These are phyloP conservation scores for Acanthurus tractus DNA, from an alignment of 2,797 vertebrate species.

Conservation along the genomic window DNA sequence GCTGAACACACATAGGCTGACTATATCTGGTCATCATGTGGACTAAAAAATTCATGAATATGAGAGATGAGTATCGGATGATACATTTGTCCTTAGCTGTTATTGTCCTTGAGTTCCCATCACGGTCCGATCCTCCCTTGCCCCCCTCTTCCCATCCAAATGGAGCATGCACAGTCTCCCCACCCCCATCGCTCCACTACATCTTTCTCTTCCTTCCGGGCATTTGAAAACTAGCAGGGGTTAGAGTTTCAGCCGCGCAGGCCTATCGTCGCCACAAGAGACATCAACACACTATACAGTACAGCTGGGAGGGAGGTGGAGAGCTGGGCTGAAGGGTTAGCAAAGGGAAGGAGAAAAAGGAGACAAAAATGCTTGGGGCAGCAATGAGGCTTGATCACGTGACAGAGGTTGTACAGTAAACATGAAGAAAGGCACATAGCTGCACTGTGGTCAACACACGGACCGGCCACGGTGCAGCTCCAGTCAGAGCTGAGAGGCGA, in stretches of 20 bases:
- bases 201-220: slow-evolving; percentile 87
- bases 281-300: slow-evolving; percentile 83
- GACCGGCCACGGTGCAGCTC: slow-evolving; percentile 57
- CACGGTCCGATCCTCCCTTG: slow-evolving; percentile 79
- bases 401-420: slow-evolving; percentile 82
- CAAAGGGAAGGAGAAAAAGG: slow-evolving; percentile 69
- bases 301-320: slow-evolving; percentile 66
- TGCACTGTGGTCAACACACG: slow-evolving; percentile 75
- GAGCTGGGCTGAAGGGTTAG: slow-evolving; percentile 52
- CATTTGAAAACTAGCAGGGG: slow-evolving; percentile 87
- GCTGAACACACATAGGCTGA: slow-evolving; percentile 45
- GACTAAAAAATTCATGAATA: slow-evolving; percentile 79
- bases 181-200: slow-evolving; percentile 82
- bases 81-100: slow-evolving; percentile 89
- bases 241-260: slow-evolving; percentile 86
- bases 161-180: slow-evolving; percentile 81
- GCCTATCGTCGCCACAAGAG: slow-evolving; percentile 81
- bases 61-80: slow-evolving; percentile 82
- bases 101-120: slow-evolving; percentile 90
- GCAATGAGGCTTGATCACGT: slow-evolving; percentile 78
- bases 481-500: slow-evolving; percentile 64
- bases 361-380: slow-evolving; percentile 81
- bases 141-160: slow-evolving; percentile 81
- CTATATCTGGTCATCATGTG: slow-evolving; percentile 69
- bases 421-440: slow-evolving; percentile 82